Evolutionary conservation across 2,797 vertebrate species (phyloP).

Genomic region (Neomorphus geoffroyi): DNA sequence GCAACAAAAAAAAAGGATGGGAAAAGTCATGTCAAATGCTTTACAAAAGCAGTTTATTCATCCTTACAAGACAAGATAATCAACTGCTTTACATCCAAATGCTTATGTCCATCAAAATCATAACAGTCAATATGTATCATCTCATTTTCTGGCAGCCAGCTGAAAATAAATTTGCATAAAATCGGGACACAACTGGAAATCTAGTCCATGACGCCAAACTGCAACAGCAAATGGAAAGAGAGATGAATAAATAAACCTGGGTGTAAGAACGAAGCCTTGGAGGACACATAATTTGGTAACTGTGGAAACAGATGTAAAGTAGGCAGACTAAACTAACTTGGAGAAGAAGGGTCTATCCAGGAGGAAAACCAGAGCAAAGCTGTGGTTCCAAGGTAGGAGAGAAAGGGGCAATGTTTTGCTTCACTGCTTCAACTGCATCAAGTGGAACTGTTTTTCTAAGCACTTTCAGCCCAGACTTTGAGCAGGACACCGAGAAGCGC

Average conservation of each 20-base stretch:
- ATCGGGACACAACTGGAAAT: not conserved
- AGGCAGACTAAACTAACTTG: not conserved
- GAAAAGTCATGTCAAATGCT: not conserved
- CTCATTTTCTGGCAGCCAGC: not conserved
- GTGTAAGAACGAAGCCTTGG: not conserved
- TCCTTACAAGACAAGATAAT: not conserved
- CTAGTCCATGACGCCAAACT: not conserved
- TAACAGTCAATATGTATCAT: not conserved
- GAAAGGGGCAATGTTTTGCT: not conserved
- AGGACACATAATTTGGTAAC: not conserved
- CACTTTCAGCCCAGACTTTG: not conserved
- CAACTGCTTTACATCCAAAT: not conserved
- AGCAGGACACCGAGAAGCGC: fast-evolving
- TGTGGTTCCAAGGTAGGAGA: not conserved
- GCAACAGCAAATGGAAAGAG: not conserved
- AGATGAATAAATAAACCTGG: not conserved
- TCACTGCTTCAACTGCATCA: not conserved
- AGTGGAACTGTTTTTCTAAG: not conserved
- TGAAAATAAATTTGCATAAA: not conserved
- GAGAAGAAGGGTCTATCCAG: not conserved
- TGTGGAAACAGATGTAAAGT: not conserved
- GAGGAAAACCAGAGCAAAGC: not conserved
- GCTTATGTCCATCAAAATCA: not conserved
- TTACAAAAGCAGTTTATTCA: not conserved
- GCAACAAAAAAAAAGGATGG: not conserved